phyloP scores from a whole-genome alignment of 2,797 vertebrate species.

The Prionace glauca region DNA sequence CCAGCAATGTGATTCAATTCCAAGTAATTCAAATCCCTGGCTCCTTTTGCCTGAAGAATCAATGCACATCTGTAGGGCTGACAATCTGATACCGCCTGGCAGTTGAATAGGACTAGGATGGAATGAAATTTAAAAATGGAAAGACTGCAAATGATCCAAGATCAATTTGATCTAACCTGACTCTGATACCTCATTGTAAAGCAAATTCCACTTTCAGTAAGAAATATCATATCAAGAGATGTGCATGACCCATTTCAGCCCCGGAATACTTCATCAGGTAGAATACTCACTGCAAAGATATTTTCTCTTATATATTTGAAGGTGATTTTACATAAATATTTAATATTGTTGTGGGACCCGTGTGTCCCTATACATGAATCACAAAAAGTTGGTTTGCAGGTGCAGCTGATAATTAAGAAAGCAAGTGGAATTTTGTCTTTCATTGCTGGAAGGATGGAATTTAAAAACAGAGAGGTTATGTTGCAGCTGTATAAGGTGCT shows the following conservation, averaged over 20 bases:
- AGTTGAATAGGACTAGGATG: not conserved
- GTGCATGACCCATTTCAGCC: not conserved
- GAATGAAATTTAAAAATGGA: slow-evolving; percentile 14
- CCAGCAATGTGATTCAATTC: slow-evolving; percentile 11
- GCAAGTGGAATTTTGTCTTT: too few species aligned
- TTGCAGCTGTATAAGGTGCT: too few species aligned
- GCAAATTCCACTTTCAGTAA: not conserved
- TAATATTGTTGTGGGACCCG: not conserved
- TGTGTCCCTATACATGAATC: too few species aligned
- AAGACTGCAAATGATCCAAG: not conserved
- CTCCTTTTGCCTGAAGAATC: slow-evolving; percentile 1
- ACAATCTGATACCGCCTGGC: not conserved
- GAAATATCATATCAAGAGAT: not conserved
- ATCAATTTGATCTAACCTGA: slow-evolving; percentile 13
- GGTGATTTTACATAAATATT: not conserved
- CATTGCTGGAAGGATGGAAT: too few species aligned
- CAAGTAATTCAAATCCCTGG: slow-evolving; percentile 4
- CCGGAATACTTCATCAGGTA: not conserved
- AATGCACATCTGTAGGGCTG: not conserved
- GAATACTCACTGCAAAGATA: not conserved
- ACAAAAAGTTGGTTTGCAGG: too few species aligned
- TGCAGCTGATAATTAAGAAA: too few species aligned
- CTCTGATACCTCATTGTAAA: not conserved
- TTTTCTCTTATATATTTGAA: not conserved
- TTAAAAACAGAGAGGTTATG: too few species aligned